Conservation (phyloP, 2,797 vertebrate genomes). For the Clarias platycephalus region DNA sequence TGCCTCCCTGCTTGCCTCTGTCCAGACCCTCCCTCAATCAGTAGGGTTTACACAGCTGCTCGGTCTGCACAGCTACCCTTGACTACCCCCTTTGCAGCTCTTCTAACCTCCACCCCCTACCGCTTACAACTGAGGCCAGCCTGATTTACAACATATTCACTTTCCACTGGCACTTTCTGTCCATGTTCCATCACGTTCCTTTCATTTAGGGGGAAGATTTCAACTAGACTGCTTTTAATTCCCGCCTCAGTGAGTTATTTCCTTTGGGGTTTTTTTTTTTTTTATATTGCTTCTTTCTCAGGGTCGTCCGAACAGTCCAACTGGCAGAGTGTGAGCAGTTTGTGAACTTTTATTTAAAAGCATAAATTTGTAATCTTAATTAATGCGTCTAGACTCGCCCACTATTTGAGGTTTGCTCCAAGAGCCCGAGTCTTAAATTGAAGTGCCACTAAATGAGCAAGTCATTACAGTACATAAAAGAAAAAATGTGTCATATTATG, state of each 20-base stretch:
- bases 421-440: conserved; percentile 15
- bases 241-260: conserved; percentile 43
- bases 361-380: conserved; percentile 41
- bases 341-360: conserved; percentile 22
- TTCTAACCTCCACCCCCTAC: conserved; percentile 28
- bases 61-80: conserved; percentile 32
- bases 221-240: conserved; percentile 44
- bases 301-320: conserved; percentile 30
- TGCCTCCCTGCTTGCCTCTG: conserved; percentile 28
- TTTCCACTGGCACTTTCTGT: conserved; percentile 48
- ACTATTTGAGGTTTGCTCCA: conserved; percentile 7
- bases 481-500: conserved; percentile 22
- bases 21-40: conserved; percentile 40
- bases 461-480: conserved; percentile 28
- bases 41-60: conserved; percentile 62
- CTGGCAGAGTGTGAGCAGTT: neutral
- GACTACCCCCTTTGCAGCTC: conserved; percentile 22
- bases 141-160: conserved; percentile 52
- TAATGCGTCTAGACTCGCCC: conserved; percentile 33
- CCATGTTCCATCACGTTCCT: conserved; percentile 50
- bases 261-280: conserved; percentile 38
- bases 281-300: conserved; percentile 42
- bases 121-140: conserved; percentile 28
- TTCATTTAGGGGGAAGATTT: conserved; percentile 42
- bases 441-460: conserved; percentile 27